phyloP scores from a whole-genome alignment of 2,113 vertebrate genomes.

The Furnarius figulus region DNA sequence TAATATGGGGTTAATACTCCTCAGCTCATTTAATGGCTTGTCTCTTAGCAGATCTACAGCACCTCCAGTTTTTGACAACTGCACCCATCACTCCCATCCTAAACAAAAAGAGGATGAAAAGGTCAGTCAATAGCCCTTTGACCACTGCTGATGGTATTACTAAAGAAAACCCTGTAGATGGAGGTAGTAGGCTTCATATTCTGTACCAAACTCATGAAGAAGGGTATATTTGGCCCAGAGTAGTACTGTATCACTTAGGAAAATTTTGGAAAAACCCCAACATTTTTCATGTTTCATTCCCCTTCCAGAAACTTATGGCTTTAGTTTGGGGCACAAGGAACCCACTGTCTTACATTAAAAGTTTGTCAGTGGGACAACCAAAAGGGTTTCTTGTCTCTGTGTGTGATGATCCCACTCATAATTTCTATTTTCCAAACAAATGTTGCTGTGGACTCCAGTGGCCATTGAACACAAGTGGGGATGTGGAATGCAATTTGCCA shows the following conservation, averaged over 20 bases:
- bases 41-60: background rate
- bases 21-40: background rate
- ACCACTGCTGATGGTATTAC: background rate
- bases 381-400: background rate
- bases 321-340: background rate
- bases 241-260: background rate
- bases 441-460: background rate
- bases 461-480: background rate
- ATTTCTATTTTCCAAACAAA: background rate
- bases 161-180: background rate
- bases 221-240: background rate
- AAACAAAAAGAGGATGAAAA: background rate
- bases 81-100: background rate
- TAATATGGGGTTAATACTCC: background rate
- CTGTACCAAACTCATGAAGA: background rate
- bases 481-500: background rate
- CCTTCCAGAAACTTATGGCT: background rate
- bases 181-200: background rate
- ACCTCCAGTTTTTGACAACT: background rate
- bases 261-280: background rate
- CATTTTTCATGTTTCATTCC: background rate
- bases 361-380: background rate
- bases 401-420: fast-evolving
- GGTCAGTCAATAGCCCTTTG: background rate
- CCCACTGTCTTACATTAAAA: background rate